phyloP scores from a whole-genome alignment of 2,113 vertebrate species.

The Semnopithecus entellus region DNA sequence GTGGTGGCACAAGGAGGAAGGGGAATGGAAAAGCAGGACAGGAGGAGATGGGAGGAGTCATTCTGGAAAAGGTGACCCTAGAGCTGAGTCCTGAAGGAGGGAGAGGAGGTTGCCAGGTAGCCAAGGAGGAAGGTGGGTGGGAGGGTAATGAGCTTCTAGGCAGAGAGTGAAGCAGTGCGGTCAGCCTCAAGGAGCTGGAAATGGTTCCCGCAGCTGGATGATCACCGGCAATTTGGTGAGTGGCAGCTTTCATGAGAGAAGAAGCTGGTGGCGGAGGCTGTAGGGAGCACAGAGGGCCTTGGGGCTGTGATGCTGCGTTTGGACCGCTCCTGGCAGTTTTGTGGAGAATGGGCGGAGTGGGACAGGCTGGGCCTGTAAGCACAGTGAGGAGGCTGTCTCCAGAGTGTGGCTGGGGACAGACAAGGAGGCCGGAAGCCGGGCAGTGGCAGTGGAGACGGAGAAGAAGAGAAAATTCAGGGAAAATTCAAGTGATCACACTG shows the following conservation, averaged over 20 bases:
- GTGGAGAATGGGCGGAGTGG: neutral
- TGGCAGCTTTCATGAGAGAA: fast-evolving
- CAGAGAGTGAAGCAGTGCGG: neutral
- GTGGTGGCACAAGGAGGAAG: neutral
- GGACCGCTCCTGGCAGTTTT: neutral
- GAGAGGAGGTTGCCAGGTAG: neutral
- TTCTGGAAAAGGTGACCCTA: neutral
- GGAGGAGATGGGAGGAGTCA: neutral
- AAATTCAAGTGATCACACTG: neutral
- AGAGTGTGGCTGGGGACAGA: fast-evolving
- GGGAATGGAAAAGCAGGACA: neutral
- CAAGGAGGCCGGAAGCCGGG: neutral
- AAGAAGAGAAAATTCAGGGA: neutral
- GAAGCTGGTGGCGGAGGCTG: neutral
- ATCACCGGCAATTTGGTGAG: neutral
- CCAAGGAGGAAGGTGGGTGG: neutral
- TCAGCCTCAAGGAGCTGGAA: neutral
- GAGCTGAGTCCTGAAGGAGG: neutral
- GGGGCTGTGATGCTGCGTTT: neutral
- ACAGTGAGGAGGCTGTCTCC: neutral
- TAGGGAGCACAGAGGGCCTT: fast-evolving
- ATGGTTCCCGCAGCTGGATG: neutral
- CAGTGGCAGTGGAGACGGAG: neutral
- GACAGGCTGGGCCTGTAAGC: neutral
- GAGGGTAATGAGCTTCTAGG: no score